Base-by-base conservation (phyloP, 2,888 invertebrate genomes). In the Acanthoscelides obtectus region DNA sequence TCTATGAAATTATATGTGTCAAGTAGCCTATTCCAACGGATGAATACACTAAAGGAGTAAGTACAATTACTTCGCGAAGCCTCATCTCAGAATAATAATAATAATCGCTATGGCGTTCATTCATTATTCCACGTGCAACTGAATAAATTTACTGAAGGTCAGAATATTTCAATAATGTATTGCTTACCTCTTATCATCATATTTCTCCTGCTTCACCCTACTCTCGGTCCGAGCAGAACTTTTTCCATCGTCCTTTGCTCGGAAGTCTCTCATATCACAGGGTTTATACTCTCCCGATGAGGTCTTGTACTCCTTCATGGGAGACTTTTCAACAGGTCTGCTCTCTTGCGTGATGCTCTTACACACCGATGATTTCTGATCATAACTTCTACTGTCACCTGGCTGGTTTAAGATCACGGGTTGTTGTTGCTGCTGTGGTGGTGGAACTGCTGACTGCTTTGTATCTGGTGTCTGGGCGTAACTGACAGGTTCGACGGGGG, bases 201-300 rank as follows among this genome's bases (percentile, higher is more conserved):
- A 79, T 87, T 89, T 80, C 86, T 79, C 80, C 69, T 70, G 75
- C 86, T 81, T 88, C 85, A 83, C 85, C 69, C 76, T 73, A 64
- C 69, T 73, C 22, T 75, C 77, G 86, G 75, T 86, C 70, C 75
- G 71, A 6, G 72, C 68, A 0, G 74, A 45, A 85, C 82, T 87
- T 86, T 77, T 45, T 45, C 45, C 45, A 12, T 45, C 45, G 12
- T 45, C 45, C 45, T 45, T 45, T 12, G 45, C 12, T 12, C 45
- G 5, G 63, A 20, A 20, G 8, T 69, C 69, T 63, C 45, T 69
- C 27, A 45, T 25, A 27, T 70, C 70, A 70, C 66, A 20, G 5
- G 70, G 25, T 27, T 69, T 69, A 12, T 22, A 17, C 17, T 45
- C 17, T 2, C 22, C 66, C 8, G 20, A 1, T 17, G 45, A 45